phyloP scores from a whole-genome alignment of 2,113 vertebrate species.

The Emydocephalus ijimae region DNA sequence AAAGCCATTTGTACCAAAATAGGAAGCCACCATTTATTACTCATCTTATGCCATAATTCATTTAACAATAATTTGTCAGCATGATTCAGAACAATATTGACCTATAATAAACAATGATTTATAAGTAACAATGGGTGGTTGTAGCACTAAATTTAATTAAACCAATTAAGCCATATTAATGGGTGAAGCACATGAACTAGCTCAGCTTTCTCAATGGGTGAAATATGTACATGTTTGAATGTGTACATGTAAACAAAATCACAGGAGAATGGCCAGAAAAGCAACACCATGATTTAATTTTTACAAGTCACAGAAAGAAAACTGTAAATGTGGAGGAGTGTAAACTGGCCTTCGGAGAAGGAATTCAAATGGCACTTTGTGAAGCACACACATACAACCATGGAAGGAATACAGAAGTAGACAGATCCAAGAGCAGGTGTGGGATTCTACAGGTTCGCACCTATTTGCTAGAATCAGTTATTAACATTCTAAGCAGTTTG shows the following conservation, averaged over 20 bases:
- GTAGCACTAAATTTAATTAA: neutral
- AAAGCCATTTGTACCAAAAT: neutral
- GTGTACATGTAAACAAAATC: neutral
- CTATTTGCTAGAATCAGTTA: too few species aligned
- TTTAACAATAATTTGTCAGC: neutral
- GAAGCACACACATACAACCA: neutral
- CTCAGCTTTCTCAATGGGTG: neutral
- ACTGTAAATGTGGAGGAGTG: neutral
- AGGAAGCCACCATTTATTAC: neutral
- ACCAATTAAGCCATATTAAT: too few species aligned
- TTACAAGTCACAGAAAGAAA: neutral
- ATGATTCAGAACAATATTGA: neutral
- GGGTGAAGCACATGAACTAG: neutral
- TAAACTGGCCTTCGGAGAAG: neutral
- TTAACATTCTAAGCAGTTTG: too few species aligned
- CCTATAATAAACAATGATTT: neutral
- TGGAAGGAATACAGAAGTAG: neutral
- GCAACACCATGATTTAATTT: conserved; percentile 9
- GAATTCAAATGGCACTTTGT: neutral
- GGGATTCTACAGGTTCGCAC: too few species aligned
- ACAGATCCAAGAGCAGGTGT: neutral
- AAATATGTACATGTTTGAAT: neutral
- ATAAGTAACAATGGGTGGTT: neutral
- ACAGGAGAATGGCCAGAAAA: neutral
- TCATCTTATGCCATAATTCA: neutral